Evolutionary conservation across 2,797 vertebrate genomes (phyloP).

Genomic region (Sitta carolinensis): DNA sequence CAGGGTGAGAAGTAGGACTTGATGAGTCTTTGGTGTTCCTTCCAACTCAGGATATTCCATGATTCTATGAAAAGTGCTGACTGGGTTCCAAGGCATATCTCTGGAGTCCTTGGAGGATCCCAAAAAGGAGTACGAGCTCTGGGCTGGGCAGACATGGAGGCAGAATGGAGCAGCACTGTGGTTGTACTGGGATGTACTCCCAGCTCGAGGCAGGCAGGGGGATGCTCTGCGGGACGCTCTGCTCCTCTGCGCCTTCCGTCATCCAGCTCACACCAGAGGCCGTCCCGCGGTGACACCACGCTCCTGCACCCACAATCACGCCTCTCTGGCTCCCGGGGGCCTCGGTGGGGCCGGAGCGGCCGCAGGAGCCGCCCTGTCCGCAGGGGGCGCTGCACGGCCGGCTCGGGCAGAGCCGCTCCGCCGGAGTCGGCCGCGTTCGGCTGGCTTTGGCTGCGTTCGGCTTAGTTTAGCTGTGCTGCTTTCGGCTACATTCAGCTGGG

Average conservation of each 20-base stretch:
- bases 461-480: neutral
- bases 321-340: accelerated
- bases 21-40: neutral
- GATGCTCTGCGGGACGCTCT: accelerated
- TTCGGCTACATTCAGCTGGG: neutral
- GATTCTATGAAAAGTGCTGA: neutral
- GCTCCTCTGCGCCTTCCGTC: neutral
- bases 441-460: accelerated
- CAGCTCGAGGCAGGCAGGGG: neutral
- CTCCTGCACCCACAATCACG: accelerated
- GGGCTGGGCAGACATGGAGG: neutral
- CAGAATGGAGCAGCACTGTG: neutral
- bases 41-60: neutral
- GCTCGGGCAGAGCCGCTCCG: accelerated
- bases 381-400: accelerated
- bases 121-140: neutral
- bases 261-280: neutral
- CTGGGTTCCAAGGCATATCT: neutral
- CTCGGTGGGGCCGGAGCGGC: no score
- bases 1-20: neutral
- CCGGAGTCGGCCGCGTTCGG: neutral
- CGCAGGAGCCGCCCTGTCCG: neutral
- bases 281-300: accelerated
- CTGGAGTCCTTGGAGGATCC: neutral
- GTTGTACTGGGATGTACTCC: neutral